Base-by-base conservation (phyloP, 1,140 invertebrate species). In the Macrotrachela quadricornifera region DNA sequence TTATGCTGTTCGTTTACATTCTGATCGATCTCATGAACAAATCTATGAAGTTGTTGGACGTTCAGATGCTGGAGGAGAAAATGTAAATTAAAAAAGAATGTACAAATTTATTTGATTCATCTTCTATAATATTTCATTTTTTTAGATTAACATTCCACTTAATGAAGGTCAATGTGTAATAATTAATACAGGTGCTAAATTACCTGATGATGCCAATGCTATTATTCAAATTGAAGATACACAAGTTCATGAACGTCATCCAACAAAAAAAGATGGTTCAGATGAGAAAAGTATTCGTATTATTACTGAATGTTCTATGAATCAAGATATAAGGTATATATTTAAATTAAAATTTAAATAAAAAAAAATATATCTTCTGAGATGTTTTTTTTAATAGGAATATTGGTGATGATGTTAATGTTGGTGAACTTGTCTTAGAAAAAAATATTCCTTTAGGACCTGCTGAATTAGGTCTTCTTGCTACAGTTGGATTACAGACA, bases 221-320 rank as follows among this genome's bases (percentile, higher is more conserved):
- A 82, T 90, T n/a, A 77, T 90, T 16, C 83, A 87, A 71, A 81
- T 94, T 6, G 87, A 92, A 72, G 85, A 92, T 62, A 92, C 87
- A 0, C 10, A 41, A 58, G 71, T 74, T 60, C 62, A 94, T 12
- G 52, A 83, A 17, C 70, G 74, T 56, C 73, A 74, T 48, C 16
- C 38, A 11, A 38, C 41, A 13, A 70, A 74, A 12, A 69, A 72
- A 14, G 77, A 81, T 62, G 78, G 67, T 30, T 57, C 57, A 10
- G 77, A 78, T 51, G 84, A 90, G 70, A 58, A 79, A 13, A 73
- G 77, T 60, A 80, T 94, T 13, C 75, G 80, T 55, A 79, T 94
- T 50, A 59, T 18, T 10, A 46, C 44, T 81, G 46, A 72, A 72
- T 17, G 64, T 71, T 36, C 65, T 56, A 58, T 66, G 0, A 78